These are phyloP conservation scores for Luffia ferchaultella DNA, from an alignment of 2,888 invertebrate species.

Conservation along the genomic window DNA sequence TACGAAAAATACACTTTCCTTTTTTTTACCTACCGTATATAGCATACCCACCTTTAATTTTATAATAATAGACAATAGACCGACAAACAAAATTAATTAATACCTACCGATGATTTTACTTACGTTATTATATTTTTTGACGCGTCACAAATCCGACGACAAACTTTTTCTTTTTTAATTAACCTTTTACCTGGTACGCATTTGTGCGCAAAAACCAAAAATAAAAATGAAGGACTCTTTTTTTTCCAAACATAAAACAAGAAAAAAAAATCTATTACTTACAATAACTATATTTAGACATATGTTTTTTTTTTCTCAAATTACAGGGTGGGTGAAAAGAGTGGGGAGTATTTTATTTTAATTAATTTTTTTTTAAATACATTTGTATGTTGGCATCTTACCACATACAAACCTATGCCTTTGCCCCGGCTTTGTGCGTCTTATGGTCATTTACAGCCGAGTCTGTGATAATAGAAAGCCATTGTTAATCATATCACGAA, in stretches of 20 bases:
- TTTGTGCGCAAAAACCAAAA: background rate
- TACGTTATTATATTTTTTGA: background rate
- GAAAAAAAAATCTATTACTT: background rate
- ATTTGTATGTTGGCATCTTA: slow-evolving; percentile 61
- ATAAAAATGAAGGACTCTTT: background rate
- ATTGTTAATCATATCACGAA: background rate
- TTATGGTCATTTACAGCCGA: background rate
- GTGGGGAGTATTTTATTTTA: background rate
- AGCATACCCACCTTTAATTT: background rate
- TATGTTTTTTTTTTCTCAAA: background rate
- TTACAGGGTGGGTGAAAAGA: background rate
- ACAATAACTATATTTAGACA: background rate
- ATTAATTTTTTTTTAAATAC: background rate
- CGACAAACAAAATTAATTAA: background rate
- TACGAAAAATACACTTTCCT: background rate
- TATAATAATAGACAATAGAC: background rate
- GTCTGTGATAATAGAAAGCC: slow-evolving; percentile 1
- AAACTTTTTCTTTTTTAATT: background rate
- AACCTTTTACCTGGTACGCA: slow-evolving; percentile 40
- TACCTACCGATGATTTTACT: background rate
- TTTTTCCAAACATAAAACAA: slow-evolving; percentile 11
- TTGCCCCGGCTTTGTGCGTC: background rate
- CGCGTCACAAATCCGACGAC: background rate
- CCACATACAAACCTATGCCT: slow-evolving; percentile 62
- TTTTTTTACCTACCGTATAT: background rate